A percentile compares a stretch with the other conserved stretches of the same genome.
Evolutionary conservation across 2,797 vertebrate species (phyloP).

Genomic region (Jordanella pulchra): DNA sequence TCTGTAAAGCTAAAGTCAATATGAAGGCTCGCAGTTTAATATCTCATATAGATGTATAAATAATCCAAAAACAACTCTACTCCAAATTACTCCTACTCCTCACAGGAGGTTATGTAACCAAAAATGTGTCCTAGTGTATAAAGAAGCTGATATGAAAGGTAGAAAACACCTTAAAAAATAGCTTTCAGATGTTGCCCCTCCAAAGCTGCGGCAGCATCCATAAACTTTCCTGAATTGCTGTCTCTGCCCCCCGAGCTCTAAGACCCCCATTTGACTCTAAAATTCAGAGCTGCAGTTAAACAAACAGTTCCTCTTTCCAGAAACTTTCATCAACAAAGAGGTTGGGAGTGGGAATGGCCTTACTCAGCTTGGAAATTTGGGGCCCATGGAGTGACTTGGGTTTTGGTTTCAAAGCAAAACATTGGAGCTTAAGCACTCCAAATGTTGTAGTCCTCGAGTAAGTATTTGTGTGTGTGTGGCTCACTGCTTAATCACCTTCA

Average conservation of each 20-base stretch:
- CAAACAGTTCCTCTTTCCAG: conserved; percentile 75
- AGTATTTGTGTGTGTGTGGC: conserved; percentile 55
- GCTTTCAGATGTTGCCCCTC: conserved; percentile 52
- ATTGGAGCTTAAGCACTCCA: conserved; percentile 48
- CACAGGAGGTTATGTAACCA: background rate
- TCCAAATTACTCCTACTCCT: conserved; percentile 2
- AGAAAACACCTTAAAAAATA: conserved; percentile 42
- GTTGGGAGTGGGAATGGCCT: conserved; percentile 54
- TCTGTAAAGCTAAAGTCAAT: background rate
- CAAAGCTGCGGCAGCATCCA: conserved; percentile 41
- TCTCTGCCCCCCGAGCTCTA: conserved; percentile 19
- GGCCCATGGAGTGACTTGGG: conserved; percentile 63
- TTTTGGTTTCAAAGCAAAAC: conserved; percentile 79
- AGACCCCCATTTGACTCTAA: conserved; percentile 61
- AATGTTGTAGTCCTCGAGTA: conserved; percentile 43
- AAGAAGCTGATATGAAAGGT: conserved; percentile 43
- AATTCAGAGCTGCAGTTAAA: conserved; percentile 67
- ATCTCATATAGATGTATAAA: background rate
- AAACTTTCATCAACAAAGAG: conserved; percentile 70
- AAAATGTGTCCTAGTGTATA: background rate
- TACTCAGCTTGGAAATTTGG: conserved; percentile 64
- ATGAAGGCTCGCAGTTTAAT: background rate
- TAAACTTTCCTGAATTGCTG: background rate
- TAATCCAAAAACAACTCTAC: conserved; percentile 18
- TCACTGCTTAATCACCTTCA: conserved; percentile 58